A percentile compares a stretch with the other conserved stretches of the same genome.
These are phyloP conservation scores for Xylocampa areola DNA, from an alignment of 2,888 invertebrate genomes.

Conservation along the genomic window DNA sequence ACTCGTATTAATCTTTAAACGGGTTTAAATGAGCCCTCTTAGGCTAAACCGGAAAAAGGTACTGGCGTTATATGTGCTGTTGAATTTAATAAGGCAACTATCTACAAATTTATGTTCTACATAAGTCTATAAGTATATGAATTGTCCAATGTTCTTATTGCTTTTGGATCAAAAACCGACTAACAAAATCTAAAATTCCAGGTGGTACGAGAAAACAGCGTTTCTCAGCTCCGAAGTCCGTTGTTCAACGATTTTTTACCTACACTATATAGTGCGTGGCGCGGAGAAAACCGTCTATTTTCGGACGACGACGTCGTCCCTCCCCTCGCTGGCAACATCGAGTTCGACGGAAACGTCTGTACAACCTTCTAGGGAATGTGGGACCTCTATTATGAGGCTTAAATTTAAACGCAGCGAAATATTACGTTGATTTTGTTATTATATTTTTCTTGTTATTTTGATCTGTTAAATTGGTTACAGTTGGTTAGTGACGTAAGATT, in stretches of 20 bases:
- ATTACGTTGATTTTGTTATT: slow-evolving; percentile 30
- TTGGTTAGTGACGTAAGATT: slow-evolving; percentile 39
- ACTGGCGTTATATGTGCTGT: too few relatives aligned
- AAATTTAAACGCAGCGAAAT: slow-evolving; percentile 51
- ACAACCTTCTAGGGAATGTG: slow-evolving; percentile 75
- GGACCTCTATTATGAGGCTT: slow-evolving; percentile 9
- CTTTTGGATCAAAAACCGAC: too few relatives aligned
- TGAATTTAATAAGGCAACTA: too few relatives aligned
- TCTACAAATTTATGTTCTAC: too few relatives aligned
- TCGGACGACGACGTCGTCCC: slow-evolving; percentile 64
- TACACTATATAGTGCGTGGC: slow-evolving; percentile 82
- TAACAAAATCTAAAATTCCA: slow-evolving; percentile 61
- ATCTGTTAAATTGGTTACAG: slow-evolving; percentile 45
- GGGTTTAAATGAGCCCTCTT: too few relatives aligned
- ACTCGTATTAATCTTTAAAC: too few relatives aligned
- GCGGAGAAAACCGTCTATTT: slow-evolving; percentile 67
- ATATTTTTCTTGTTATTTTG: slow-evolving; percentile 15
- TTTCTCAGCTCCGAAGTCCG: slow-evolving; percentile 72
- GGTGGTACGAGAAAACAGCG: slow-evolving; percentile 80
- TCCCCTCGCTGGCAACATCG: slow-evolving; percentile 71
- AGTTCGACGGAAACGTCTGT: slow-evolving; percentile 84
- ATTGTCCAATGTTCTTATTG: too few relatives aligned
- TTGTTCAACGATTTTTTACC: slow-evolving; percentile 86
- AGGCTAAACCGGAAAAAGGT: too few relatives aligned
- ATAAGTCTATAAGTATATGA: too few relatives aligned